Conservation (phyloP, 2,888 invertebrate species). For the Calliopum simillimum region DNA sequence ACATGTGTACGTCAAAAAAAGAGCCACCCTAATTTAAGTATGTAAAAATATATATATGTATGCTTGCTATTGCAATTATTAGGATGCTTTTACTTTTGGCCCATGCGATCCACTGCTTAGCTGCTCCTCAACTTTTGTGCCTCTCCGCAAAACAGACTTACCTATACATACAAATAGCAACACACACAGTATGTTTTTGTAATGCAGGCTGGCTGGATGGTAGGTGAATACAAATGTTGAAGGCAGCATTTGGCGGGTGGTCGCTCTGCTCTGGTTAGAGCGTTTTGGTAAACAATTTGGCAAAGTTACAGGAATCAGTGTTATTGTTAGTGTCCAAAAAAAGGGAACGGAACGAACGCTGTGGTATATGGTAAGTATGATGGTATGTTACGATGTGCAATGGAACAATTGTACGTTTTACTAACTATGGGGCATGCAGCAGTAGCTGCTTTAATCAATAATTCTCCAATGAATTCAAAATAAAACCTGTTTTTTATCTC, state of each 20-base stretch:
- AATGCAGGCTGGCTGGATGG: not conserved
- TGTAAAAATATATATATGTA: slow-evolving; percentile 15
- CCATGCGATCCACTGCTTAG: slow-evolving; percentile 15
- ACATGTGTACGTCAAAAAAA: slow-evolving; percentile 11
- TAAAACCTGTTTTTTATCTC: too few relatives aligned
- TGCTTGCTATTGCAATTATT: slow-evolving; percentile 35
- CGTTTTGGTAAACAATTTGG: slow-evolving; percentile 49
- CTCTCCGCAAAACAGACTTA: not conserved
- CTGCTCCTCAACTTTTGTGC: not conserved
- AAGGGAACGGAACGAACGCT: not conserved
- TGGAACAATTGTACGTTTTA: too few relatives aligned
- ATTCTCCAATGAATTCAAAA: too few relatives aligned
- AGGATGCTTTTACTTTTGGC: slow-evolving; percentile 40
- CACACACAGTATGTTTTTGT: too few relatives aligned
- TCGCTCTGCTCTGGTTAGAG: slow-evolving; percentile 23
- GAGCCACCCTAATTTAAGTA: slow-evolving; percentile 24
- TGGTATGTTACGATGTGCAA: too few relatives aligned
- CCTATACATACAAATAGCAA: not conserved
- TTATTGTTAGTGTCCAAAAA: slow-evolving; percentile 24
- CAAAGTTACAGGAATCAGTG: slow-evolving; percentile 49
- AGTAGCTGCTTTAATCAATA: too few relatives aligned
- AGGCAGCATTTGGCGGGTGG: not conserved
- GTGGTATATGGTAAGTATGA: too few relatives aligned
- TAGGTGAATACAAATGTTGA: not conserved
- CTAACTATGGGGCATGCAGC: too few relatives aligned